Conservation (phyloP, 64 coral and sea anemone genomes). For the Catalaphyllia jardinei region DNA sequence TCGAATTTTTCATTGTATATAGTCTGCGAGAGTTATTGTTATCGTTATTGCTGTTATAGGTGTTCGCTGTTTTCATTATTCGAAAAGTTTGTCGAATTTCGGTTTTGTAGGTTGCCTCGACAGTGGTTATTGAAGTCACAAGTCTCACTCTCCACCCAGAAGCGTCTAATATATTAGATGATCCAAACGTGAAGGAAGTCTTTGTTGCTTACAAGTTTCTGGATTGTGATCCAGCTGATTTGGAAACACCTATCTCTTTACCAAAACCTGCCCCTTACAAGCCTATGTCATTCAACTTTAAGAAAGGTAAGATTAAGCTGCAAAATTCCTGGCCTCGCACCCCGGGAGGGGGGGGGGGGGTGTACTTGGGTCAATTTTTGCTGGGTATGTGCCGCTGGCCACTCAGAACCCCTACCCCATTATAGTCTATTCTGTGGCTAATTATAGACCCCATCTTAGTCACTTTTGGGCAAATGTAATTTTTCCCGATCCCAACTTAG, state of each 20-base stretch:
- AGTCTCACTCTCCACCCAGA: slow-evolving; percentile 76
- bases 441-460: too few relatives aligned
- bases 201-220: slow-evolving; percentile 94
- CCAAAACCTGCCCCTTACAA: slow-evolving; percentile 75
- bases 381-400: too few relatives aligned
- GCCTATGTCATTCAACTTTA: slow-evolving; percentile 92
- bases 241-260: slow-evolving; percentile 93
- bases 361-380: too few relatives aligned
- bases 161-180: slow-evolving; percentile 56
- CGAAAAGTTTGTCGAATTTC: neutral
- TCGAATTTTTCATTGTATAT: too few relatives aligned
- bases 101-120: slow-evolving; percentile 44
- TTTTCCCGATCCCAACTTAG: too few relatives aligned
- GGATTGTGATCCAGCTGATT: slow-evolving; percentile 90
- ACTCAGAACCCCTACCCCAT: too few relatives aligned
- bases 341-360: too few relatives aligned
- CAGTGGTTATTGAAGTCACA: slow-evolving; percentile 75
- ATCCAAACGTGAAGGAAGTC: slow-evolving; percentile 68
- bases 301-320: slow-evolving; percentile 66
- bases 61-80: neutral
- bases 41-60: too few relatives aligned
- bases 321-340: neutral
- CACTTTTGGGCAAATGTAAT: too few relatives aligned
- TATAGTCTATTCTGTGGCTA: too few relatives aligned
- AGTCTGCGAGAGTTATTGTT: too few relatives aligned